phyloP scores from a whole-genome alignment of 2,113 vertebrate genomes.

The Lophotis ruficrista region DNA sequence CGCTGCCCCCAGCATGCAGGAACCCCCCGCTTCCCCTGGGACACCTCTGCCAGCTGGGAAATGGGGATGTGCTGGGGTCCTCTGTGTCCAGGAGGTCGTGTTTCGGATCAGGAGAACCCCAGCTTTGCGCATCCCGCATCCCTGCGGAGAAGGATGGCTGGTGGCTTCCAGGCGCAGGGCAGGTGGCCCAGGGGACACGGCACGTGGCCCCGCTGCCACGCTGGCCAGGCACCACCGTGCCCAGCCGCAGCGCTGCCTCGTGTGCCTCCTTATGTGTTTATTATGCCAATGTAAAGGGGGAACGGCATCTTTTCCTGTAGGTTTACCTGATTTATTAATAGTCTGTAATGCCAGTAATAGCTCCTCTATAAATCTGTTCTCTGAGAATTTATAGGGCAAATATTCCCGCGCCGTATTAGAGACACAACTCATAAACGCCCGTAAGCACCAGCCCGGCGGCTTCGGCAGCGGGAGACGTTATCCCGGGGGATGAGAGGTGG shows the following conservation, averaged over 20 bases:
- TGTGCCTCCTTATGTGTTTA: not conserved
- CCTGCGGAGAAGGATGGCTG: not conserved
- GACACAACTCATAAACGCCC: constrained; percentile 68
- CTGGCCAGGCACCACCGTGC: not conserved
- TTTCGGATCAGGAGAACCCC: fast-evolving
- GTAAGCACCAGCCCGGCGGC: not conserved
- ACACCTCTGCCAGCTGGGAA: not conserved
- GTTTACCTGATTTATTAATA: constrained; percentile 70
- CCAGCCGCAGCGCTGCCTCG: not conserved
- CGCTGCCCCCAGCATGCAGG: fast-evolving
- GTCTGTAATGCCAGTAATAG: constrained; percentile 58
- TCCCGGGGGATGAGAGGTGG: not conserved
- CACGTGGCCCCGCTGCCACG: not conserved
- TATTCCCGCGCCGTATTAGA: constrained; percentile 70
- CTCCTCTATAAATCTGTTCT: constrained; percentile 66
- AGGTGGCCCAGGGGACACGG: not conserved
- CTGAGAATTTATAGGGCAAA: constrained; percentile 72
- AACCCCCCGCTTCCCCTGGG: fast-evolving
- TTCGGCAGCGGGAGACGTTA: not conserved
- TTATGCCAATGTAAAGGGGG: not conserved
- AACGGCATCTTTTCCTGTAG: not conserved
- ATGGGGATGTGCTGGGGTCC: fast-evolving
- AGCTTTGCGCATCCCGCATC: not conserved
- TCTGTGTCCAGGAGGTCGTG: fast-evolving
- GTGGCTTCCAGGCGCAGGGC: not conserved